Evolutionary conservation across 1,140 invertebrate genomes (phyloP), one percentile per base, ranked within the genome.

Genomic region (Chrysopa pallens): DNA sequence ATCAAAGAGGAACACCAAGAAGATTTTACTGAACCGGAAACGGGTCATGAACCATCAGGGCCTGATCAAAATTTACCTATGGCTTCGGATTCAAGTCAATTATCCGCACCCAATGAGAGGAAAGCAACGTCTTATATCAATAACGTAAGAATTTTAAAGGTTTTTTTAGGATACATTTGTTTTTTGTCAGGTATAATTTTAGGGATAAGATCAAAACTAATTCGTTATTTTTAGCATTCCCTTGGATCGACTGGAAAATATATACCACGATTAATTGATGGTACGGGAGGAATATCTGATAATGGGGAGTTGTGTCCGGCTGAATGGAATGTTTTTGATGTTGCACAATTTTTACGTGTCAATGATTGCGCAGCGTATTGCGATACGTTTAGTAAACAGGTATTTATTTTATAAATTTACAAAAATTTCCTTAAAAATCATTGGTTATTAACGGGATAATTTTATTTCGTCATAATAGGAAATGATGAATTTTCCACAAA

Each of bases 281-380:
- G 46, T 42, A 60, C 51, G 14, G 52, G 52, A 23, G 62, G 60
- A 40, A 54, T 56, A 44, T 62, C 56, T 2, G 66, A 60, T 42
- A 56, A 57, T 43, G 61, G 66, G 46, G 74, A 76, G 40, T 58
- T 82, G n/a, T 67, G 72, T 54, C 80, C 81, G n/a, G 63, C 69
- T 28, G 66, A 73, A 36, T 94, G 89, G 90, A 80, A 74, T 42
- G 71, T 80, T 1, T 72, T 74, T 37, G 87, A 93, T 57, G 89
- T 93, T 1, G 81, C 78, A 9, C 76, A 86, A 57, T 93, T 93
- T 63, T 67, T 95, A 14, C 72, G 78, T 40, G 76, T 84, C 11
- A 92, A 93, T 59, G 88, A 92, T 55, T 94, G 87, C 64, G 80
- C 78, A 40, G 76, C 84, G 0, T 89, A 92, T 58, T 85, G 84